Base-by-base conservation (phyloP, 1,140 invertebrate genomes). In the Tetragnatha versicolor region DNA sequence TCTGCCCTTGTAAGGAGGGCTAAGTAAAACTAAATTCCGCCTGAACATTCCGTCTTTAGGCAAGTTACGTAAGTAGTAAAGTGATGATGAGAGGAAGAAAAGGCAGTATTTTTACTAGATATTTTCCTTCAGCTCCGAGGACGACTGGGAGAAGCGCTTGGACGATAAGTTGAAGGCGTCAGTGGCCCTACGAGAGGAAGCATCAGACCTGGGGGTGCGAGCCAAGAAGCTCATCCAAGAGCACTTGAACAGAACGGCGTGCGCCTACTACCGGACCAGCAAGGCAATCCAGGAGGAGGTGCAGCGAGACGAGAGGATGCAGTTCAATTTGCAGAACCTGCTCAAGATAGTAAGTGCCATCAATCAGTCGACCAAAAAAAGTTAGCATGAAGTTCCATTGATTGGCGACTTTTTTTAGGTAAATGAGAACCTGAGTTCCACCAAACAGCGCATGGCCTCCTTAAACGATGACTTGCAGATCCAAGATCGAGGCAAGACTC, bases 111-210 rank as follows among this genome's bases (percentile, higher is more conserved):
- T 47, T 1, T 47, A 17, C 42, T 20, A 47, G 20, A 47, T 47
- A 17, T 47, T 47, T 1, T 20, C 42, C 20, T 47, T 4, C 47
- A 77, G 73, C 29, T 45, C 42, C 12, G 73, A 77, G 22, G 73
- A 77, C 29, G 73, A 77, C 17, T 77, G 73, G 73, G 73, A 65
- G 45, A 51, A 29, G 33, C 37, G 42, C 31, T 35, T 77, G 17
- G 47, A 37, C 2, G 35, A 53, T 20, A 77, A 77, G 31, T 1
- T 77, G 3, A 45, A 77, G 4, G 55, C 65, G 7, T 35, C 60
- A 9, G 73, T 66, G 6, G 42, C 60, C 3, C 20, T 35, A 20
- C 42, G 73, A 2, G 10, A 42, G 31, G 73, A 66, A 63, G 60
- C 68, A 3, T 47, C 60, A 10, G 39, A 39, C 10, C 17, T 22